Evolutionary conservation across 2,113 vertebrate species (phyloP).

Genomic region (Paraplagusia blochii): DNA sequence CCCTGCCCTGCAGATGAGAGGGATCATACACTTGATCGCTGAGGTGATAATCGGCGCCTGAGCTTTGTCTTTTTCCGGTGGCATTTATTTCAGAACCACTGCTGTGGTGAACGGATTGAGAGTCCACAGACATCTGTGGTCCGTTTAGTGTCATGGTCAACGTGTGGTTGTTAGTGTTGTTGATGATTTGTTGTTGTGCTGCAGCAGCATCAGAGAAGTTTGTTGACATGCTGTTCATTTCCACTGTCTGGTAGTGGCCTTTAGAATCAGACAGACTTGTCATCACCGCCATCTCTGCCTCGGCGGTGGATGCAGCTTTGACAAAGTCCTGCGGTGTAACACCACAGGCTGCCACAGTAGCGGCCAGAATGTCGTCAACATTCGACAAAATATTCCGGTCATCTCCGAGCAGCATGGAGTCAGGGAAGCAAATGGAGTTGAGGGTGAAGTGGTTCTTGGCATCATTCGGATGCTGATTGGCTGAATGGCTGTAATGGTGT

Average conservation of each 20-base stretch:
- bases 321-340: slow-evolving; percentile 92
- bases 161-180: slow-evolving; percentile 81
- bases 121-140: slow-evolving; percentile 80
- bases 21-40: slow-evolving; percentile 72
- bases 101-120: slow-evolving; percentile 74
- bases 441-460: slow-evolving; percentile 93
- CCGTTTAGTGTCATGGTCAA: slow-evolving; percentile 86
- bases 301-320: slow-evolving; percentile 83
- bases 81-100: slow-evolving; percentile 79
- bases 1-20: slow-evolving; percentile 56
- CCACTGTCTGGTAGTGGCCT: slow-evolving; percentile 83
- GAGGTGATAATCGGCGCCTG: slow-evolving; percentile 80
- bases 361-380: slow-evolving; percentile 95
- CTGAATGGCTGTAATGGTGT: slow-evolving; percentile 83
- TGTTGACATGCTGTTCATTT: slow-evolving; percentile 81
- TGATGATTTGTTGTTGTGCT: slow-evolving; percentile 75
- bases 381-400: slow-evolving; percentile 96
- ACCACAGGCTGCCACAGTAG: slow-evolving; percentile 92
- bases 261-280: slow-evolving; percentile 80
- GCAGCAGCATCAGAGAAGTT: slow-evolving; percentile 78
- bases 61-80: slow-evolving; percentile 71
- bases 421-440: slow-evolving; percentile 93
- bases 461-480: slow-evolving; percentile 79
- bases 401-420: slow-evolving; percentile 91
- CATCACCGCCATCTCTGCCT: slow-evolving; percentile 78